Evolutionary conservation across 2,113 vertebrate species (phyloP).

Genomic region (Fukomys damarensis): DNA sequence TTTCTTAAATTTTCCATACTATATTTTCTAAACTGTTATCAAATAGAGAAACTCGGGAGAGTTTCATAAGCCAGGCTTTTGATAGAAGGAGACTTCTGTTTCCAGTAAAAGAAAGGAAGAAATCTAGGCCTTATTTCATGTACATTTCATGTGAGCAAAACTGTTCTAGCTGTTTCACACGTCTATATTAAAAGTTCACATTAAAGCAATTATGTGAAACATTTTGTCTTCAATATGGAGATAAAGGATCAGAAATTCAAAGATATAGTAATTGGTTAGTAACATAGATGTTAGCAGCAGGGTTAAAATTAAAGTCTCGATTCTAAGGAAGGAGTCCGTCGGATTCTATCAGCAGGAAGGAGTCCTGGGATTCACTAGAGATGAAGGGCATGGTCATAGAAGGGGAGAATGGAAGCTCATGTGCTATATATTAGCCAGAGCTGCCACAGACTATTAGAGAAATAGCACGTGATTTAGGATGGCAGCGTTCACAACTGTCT

Average conservation of each 20-base stretch:
- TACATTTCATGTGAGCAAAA: conserved; percentile 52
- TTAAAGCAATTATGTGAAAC: not conserved
- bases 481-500: not conserved
- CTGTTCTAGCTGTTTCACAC: conserved; percentile 37
- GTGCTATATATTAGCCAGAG: not conserved
- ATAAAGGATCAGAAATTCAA: conserved; percentile 30
- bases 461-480: not conserved
- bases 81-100: conserved; percentile 45
- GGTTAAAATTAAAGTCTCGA: conserved; percentile 5
- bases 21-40: conserved; percentile 48
- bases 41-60: conserved; percentile 43
- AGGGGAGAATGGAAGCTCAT: not conserved
- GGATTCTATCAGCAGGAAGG: not conserved
- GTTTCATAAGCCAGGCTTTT: conserved; percentile 48
- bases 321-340: not conserved
- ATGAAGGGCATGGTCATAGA: not conserved
- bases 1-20: conserved; percentile 27
- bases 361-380: not conserved
- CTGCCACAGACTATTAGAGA: not conserved
- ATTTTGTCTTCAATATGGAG: conserved; percentile 38
- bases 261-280: conserved; percentile 28
- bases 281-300: not conserved
- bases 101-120: conserved; percentile 34
- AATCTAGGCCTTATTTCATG: conserved; percentile 47
- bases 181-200: not conserved